Evolutionary conservation across 2,113 vertebrate genomes (phyloP).

Genomic region (Polyodon spathula): DNA sequence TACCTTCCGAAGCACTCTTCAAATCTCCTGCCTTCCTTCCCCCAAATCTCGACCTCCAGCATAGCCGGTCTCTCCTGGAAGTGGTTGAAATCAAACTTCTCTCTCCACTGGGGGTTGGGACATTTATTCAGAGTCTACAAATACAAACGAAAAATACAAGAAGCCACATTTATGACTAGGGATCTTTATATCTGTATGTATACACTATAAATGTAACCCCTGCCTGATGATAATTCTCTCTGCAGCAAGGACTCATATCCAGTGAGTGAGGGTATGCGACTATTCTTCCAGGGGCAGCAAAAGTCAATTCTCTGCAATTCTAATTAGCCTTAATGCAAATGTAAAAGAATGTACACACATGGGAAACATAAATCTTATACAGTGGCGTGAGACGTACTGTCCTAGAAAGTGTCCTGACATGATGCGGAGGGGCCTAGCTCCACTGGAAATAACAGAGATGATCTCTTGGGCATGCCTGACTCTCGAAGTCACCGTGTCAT

Average conservation of each 20-base stretch:
- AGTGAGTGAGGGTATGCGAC: constrained; percentile 34
- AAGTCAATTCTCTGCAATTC: constrained; percentile 66
- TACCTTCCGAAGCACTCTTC: constrained; percentile 86
- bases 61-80: constrained; percentile 86
- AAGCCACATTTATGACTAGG: too few species aligned
- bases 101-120: constrained; percentile 92
- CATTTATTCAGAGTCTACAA: constrained; percentile 88
- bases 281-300: constrained; percentile 53
- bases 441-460: too few species aligned
- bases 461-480: too few species aligned
- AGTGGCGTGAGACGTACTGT: too few species aligned
- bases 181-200: too few species aligned
- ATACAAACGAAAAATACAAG: constrained; percentile 25
- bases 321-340: constrained; percentile 67
- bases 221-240: constrained; percentile 44
- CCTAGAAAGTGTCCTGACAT: too few species aligned
- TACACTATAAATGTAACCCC: too few species aligned
- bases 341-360: constrained; percentile 59
- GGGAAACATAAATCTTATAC: too few species aligned
- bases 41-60: constrained; percentile 83
- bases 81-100: constrained; percentile 96
- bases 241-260: constrained; percentile 32
- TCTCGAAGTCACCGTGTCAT: too few species aligned
- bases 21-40: constrained; percentile 77
- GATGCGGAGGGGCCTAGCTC: too few species aligned